A percentile compares a stretch with the other conserved stretches of the same genome.
Evolutionary conservation across 2,113 vertebrate genomes (phyloP).

Genomic region (Drymodes brunneopygia): DNA sequence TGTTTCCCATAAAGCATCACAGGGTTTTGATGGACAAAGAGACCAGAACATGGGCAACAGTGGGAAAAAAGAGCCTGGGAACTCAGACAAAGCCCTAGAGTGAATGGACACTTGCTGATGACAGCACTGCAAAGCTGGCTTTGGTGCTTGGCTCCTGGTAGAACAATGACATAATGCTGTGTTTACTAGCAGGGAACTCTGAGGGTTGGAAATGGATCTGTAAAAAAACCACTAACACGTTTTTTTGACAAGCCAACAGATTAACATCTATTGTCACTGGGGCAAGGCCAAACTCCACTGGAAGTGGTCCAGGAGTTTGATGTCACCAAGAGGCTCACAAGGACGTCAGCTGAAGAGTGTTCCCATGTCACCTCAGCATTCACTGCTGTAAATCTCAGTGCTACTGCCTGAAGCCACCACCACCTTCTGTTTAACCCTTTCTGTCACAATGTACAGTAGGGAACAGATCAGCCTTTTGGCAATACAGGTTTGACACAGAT

Average conservation of each 20-base stretch:
- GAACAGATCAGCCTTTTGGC: not conserved
- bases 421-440: not conserved
- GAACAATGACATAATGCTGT: conserved; percentile 40
- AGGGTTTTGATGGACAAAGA: not conserved
- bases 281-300: conserved; percentile 38
- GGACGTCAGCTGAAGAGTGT: conserved; percentile 1
- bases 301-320: conserved; percentile 50
- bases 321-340: not conserved
- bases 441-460: not conserved
- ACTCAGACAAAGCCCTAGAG: not conserved
- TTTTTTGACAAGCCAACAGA: conserved; percentile 62
- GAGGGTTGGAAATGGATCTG: conserved; percentile 44
- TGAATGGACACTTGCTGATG: not conserved
- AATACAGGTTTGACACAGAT: not conserved
- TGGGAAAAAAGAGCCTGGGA: conserved; percentile 21
- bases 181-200: conserved; percentile 52
- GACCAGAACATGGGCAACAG: not conserved
- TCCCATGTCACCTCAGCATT: conserved; percentile 42
- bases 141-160: conserved; percentile 33
- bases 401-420: not conserved
- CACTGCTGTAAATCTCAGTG: not conserved
- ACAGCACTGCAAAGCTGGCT: conserved; percentile 15
- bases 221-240: conserved; percentile 25
- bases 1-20: not conserved
- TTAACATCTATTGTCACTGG: conserved; percentile 67